Percentiles rank a stretch among this genome's conserved stretches.
phyloP scores from a whole-genome alignment of 2,888 invertebrate species.

The Megalurothrips usitatus region DNA sequence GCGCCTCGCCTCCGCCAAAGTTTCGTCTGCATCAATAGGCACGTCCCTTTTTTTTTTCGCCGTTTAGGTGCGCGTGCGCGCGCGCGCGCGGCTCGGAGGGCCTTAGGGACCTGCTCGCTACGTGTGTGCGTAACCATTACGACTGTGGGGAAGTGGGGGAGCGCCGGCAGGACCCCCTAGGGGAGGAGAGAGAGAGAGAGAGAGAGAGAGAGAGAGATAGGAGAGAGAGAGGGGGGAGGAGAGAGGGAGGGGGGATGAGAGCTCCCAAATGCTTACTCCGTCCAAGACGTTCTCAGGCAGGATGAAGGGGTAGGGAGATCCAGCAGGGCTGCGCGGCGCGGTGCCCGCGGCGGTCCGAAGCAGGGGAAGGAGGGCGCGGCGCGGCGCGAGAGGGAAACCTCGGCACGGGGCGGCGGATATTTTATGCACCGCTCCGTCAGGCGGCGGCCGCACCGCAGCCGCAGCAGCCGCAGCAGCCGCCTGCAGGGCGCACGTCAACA shows the following conservation, averaged over 20 bases:
- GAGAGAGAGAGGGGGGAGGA: background rate
- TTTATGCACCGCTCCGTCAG: too few species aligned
- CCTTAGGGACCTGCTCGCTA: background rate
- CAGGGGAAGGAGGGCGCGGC: background rate
- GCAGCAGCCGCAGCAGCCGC: too few species aligned
- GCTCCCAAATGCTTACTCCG: background rate
- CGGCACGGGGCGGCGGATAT: too few species aligned
- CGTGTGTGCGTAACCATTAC: background rate
- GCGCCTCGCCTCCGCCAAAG: background rate
- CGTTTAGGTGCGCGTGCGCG: constrained; percentile 7
- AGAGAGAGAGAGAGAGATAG: background rate
- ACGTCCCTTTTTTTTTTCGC: background rate
- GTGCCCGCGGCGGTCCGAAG: background rate
- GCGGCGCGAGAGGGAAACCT: background rate
- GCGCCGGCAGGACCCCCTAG: background rate
- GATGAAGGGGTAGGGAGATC: background rate
- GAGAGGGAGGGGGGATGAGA: background rate
- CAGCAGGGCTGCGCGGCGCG: too few species aligned
- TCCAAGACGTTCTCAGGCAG: background rate
- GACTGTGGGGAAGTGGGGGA: background rate
- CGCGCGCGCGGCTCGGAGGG: background rate
- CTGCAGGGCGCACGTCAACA: too few species aligned
- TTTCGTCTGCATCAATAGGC: constrained; percentile 16
- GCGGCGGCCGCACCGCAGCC: too few species aligned
- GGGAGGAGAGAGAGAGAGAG: background rate